Evolutionary conservation across 1,140 invertebrate genomes (phyloP).

Genomic region (Steinernema feltiae): DNA sequence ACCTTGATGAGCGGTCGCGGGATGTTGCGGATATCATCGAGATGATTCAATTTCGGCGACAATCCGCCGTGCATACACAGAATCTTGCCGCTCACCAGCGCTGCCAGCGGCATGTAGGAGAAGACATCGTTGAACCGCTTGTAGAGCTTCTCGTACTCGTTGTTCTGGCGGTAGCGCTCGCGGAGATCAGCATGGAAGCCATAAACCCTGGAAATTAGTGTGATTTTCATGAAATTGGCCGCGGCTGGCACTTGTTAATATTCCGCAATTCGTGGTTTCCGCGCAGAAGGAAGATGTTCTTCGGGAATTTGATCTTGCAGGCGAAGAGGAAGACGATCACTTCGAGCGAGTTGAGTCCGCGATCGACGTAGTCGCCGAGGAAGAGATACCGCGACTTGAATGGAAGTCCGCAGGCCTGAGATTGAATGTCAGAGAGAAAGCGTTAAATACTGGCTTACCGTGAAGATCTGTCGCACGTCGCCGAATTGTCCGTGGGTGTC

Average conservation of each 20-base stretch:
- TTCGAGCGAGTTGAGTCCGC: slow-evolving; percentile 41
- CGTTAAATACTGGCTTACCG: slow-evolving; percentile 2
- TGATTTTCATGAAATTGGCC: neutral
- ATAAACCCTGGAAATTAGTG: slow-evolving; percentile 33
- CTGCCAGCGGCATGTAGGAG: slow-evolving; percentile 45
- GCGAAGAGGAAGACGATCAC: slow-evolving; percentile 40
- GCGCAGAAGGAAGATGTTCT: slow-evolving; percentile 40
- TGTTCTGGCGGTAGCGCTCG: slow-evolving; percentile 20
- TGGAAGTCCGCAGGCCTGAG: slow-evolving; percentile 36
- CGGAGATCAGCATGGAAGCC: slow-evolving; percentile 37
- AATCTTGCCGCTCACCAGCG: slow-evolving; percentile 39
- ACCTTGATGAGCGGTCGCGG: slow-evolving; percentile 24
- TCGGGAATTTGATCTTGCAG: slow-evolving; percentile 40
- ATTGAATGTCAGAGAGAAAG: neutral
- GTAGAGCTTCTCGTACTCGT: slow-evolving; percentile 57
- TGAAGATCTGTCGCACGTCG: slow-evolving; percentile 38
- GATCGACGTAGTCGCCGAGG: slow-evolving; percentile 45
- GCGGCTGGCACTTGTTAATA: slow-evolving; percentile 18
- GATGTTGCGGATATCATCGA: slow-evolving; percentile 56
- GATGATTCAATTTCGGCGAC: slow-evolving; percentile 68
- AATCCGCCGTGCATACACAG: slow-evolving; percentile 58
- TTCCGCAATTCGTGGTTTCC: slow-evolving; percentile 57
- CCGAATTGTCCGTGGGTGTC: slow-evolving; percentile 42
- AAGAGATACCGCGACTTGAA: slow-evolving; percentile 36
- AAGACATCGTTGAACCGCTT: slow-evolving; percentile 58